A percentile compares a stretch with the other conserved stretches of the same genome.
These are phyloP conservation scores for Eupsilia transversa DNA, from an alignment of 2,888 invertebrate genomes.

Conservation along the genomic window DNA sequence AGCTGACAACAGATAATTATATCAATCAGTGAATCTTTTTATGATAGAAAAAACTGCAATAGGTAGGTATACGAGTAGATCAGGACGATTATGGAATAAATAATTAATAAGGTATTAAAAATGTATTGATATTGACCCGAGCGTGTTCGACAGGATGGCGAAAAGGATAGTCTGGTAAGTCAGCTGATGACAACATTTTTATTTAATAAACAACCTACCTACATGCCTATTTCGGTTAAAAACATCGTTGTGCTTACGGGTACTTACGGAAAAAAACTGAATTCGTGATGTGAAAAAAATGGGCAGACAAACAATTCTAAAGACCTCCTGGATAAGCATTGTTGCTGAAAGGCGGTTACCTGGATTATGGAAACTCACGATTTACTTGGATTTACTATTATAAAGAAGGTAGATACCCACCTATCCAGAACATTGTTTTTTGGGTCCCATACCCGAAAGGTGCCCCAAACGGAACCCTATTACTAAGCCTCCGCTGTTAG, in stretches of 20 bases:
- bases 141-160: not conserved
- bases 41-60: not conserved
- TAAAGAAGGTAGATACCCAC: no score
- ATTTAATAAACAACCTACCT: not conserved
- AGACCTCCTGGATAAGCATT: not conserved
- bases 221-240: not conserved
- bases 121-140: not conserved
- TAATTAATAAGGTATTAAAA: slow-evolving; percentile 21
- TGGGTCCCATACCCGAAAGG: no score
- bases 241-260: not conserved
- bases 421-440: no score
- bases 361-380: not conserved
- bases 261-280: not conserved
- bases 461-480: no score
- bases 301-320: not conserved
- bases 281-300: not conserved
- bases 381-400: no score
- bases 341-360: not conserved
- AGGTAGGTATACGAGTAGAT: not conserved
- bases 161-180: not conserved
- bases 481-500: no score
- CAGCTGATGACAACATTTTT: not conserved
- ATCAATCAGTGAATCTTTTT: not conserved
- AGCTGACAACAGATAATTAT: not conserved
- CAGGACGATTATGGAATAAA: slow-evolving; percentile 7